Conservation (phyloP, 2,888 invertebrate genomes). For the Cephus pygmeus region DNA sequence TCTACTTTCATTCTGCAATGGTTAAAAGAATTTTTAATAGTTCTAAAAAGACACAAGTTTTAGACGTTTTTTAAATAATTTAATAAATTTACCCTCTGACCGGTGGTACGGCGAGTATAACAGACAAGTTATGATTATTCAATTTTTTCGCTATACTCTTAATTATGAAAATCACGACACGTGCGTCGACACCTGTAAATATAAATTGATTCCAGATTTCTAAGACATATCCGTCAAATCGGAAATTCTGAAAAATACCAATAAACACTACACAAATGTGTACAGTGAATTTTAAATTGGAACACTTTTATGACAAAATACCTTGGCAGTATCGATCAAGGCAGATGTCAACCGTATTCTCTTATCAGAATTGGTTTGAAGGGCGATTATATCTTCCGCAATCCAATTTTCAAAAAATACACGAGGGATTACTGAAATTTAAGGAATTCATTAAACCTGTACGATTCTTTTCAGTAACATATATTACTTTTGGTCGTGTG, state of each 20-base stretch:
- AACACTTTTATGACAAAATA: constrained; percentile 24
- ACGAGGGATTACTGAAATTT: constrained; percentile 83
- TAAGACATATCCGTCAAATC: constrained; percentile 90
- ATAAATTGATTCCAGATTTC: constrained; percentile 91
- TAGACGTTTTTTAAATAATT: background rate
- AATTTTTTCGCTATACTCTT: constrained; percentile 72
- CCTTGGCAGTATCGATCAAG: constrained; percentile 71
- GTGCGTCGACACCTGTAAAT: constrained; percentile 70
- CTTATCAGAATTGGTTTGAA: constrained; percentile 77
- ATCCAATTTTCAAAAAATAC: constrained; percentile 91
- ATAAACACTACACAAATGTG: constrained; percentile 10
- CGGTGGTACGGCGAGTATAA: constrained; percentile 86
- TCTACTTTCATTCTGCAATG: constrained; percentile 64
- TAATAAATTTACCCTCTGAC: constrained; percentile 67
- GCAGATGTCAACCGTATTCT: constrained; percentile 76
- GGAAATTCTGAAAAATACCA: constrained; percentile 75
- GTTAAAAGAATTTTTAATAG: constrained; percentile 6
- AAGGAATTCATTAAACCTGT: background rate
- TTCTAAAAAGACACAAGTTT: background rate
- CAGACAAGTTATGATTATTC: constrained; percentile 66
- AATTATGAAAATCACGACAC: constrained; percentile 73
- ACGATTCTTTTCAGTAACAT: background rate
- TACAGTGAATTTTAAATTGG: constrained; percentile 1
- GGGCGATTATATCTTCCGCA: constrained; percentile 76
- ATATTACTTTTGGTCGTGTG: constrained; percentile 72